A percentile compares a stretch with the other conserved stretches of the same genome.
phyloP scores from a whole-genome alignment of 2,888 invertebrate species.

The Pyrgus malvae region DNA sequence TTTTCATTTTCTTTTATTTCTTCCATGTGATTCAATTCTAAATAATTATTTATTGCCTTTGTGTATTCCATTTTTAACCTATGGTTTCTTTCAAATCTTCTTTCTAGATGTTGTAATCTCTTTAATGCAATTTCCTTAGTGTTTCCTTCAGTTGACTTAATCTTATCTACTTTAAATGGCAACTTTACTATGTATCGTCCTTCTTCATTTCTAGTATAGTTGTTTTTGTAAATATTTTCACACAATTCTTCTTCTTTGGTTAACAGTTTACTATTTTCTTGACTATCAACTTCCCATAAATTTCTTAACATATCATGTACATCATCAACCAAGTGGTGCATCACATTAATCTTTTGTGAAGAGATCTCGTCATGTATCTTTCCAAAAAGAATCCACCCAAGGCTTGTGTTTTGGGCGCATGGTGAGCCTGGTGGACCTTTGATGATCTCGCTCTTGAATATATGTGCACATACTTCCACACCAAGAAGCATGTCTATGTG shows the following conservation, averaged over 20 bases:
- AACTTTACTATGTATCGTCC: slow-evolving; percentile 33
- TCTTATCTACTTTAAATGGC: slow-evolving; percentile 27
- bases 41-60: slow-evolving; percentile 6
- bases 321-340: no score
- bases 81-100: slow-evolving; percentile 21
- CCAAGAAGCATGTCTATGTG: no score
- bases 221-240: no score
- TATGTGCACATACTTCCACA: slow-evolving; percentile 3
- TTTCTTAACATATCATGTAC: no score
- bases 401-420: slow-evolving; percentile 35
- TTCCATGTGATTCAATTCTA: slow-evolving; percentile 31
- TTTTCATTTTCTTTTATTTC: slow-evolving; percentile 4
- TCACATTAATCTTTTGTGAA: no score
- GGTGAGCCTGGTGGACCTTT: slow-evolving; percentile 32
- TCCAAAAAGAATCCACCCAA: slow-evolving; percentile 38
- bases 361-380: no score
- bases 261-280: no score
- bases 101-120: slow-evolving; percentile 32
- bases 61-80: slow-evolving; percentile 28
- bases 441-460: slow-evolving; percentile 23
- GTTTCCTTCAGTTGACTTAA: slow-evolving; percentile 1
- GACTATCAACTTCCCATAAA: no score
- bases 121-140: slow-evolving; percentile 30
- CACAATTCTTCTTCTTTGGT: no score
- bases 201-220: slow-evolving; percentile 24